These are phyloP conservation scores for Anhinga anhinga DNA, from an alignment of 2,113 vertebrate species.

Conservation along the genomic window DNA sequence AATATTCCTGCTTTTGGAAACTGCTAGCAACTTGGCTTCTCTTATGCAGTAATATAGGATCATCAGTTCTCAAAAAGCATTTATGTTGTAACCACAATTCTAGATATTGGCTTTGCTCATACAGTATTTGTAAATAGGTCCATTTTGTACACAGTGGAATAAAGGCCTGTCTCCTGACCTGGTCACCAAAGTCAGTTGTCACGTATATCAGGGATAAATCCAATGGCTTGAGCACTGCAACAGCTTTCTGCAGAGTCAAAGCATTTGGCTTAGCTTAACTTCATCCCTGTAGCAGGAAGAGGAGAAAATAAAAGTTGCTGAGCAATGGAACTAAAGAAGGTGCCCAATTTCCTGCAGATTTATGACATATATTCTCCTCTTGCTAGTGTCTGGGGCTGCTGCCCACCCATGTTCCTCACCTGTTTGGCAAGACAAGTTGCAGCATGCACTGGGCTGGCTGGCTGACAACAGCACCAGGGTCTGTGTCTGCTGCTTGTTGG, in stretches of 20 bases:
- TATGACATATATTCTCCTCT: not conserved
- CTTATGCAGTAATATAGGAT: not conserved
- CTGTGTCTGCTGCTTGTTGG: not conserved
- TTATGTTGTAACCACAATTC: not conserved
- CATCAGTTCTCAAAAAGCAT: not conserved
- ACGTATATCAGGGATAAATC: not conserved
- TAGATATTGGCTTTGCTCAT: not conserved
- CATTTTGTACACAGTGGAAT: not conserved
- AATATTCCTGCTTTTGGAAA: not conserved
- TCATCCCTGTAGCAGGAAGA: not conserved
- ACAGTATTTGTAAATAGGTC: not conserved
- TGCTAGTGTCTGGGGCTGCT: not conserved
- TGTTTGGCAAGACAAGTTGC: not conserved
- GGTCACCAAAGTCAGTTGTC: not conserved
- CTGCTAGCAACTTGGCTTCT: not conserved
- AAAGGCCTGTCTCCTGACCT: not conserved
- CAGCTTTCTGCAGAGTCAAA: not conserved
- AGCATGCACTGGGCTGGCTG: accelerated
- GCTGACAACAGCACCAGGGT: not conserved
- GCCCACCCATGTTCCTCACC: not conserved
- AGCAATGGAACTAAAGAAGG: not conserved
- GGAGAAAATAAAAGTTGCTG: not conserved
- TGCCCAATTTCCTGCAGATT: not conserved
- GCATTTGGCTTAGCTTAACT: not conserved
- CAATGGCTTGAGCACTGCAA: not conserved